Conservation (phyloP, 2,113 vertebrate genomes). For the Diphyllodes magnificus region DNA sequence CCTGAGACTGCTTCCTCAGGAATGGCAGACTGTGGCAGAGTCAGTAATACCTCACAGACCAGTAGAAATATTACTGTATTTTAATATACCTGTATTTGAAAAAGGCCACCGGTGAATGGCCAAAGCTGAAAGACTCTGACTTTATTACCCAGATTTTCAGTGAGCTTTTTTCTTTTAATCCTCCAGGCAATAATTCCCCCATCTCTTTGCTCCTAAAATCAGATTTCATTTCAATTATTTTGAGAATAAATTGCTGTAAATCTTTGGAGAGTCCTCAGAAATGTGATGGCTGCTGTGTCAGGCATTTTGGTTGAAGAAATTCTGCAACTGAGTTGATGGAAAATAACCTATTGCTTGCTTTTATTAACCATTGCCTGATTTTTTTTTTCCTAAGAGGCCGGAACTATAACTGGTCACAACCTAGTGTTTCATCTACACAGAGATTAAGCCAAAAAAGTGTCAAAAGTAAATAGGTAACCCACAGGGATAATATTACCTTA, state of each 20-base stretch:
- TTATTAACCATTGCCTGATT: not conserved
- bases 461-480: not conserved
- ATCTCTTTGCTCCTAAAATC: not conserved
- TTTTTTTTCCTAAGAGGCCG: not conserved
- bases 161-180: not conserved
- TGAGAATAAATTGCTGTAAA: slow-evolving; percentile 7
- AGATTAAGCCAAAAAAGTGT: not conserved
- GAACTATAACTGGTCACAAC: not conserved
- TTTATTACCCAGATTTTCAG: not conserved
- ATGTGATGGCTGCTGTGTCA: slow-evolving; percentile 33
- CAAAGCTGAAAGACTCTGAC: not conserved
- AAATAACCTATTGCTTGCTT: slow-evolving; percentile 15
- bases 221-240: slow-evolving; percentile 40
- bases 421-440: not conserved
- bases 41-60: not conserved
- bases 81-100: not conserved
- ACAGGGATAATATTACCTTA: not conserved
- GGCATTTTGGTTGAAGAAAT: slow-evolving; percentile 19
- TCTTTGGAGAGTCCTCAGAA: slow-evolving; percentile 22
- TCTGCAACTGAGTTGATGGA: not conserved
- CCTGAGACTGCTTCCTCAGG: not conserved
- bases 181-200: not conserved
- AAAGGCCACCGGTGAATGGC: not conserved
- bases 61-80: slow-evolving; percentile 4
- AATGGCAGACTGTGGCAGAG: not conserved